Conservation (phyloP, 2,113 vertebrate genomes). For the Xiphias gladius region DNA sequence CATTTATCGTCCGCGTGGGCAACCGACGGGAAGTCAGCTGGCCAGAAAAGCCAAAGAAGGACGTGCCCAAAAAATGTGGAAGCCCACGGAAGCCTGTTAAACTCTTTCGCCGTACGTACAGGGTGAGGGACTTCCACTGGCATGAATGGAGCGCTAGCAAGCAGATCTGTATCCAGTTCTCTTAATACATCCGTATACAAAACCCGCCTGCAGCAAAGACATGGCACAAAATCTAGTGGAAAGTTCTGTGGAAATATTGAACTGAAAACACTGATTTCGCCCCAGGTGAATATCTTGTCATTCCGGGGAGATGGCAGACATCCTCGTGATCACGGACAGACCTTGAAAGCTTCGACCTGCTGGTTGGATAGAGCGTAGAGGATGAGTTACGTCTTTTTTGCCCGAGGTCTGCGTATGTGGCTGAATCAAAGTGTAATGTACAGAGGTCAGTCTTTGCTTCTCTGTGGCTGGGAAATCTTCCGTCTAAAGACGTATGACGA, state of each 20-base stretch:
- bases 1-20: background rate
- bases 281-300: slow-evolving; percentile 37
- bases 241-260: background rate
- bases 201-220: background rate
- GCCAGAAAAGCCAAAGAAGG: background rate
- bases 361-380: background rate
- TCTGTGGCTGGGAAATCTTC: background rate
- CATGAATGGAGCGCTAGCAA: too few relatives aligned
- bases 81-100: background rate
- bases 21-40: background rate
- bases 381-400: background rate
- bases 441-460: too few relatives aligned
- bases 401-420: background rate
- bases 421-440: background rate
- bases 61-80: background rate
- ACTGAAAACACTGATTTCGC: slow-evolving; percentile 14
- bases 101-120: background rate
- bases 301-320: slow-evolving; percentile 41
- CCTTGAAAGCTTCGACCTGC: slow-evolving; percentile 36
- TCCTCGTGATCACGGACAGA: slow-evolving; percentile 32
- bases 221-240: background rate
- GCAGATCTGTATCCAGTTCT: background rate
- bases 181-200: background rate
- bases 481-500: background rate
- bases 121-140: background rate